phyloP scores from a whole-genome alignment of 2,888 invertebrate genomes.

The Drosophila fungiperda region DNA sequence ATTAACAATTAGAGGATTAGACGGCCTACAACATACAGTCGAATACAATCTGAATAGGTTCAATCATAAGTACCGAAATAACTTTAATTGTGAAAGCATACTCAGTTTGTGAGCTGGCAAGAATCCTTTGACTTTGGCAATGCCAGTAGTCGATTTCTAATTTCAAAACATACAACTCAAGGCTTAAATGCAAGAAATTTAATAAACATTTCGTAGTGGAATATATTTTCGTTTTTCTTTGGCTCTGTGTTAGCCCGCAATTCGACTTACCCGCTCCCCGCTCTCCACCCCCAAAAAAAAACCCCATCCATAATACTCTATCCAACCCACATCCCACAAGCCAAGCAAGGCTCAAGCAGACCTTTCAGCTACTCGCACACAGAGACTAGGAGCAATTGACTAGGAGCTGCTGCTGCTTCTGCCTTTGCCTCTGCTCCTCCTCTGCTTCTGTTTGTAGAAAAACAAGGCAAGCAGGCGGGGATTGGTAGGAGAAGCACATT shows the following conservation, averaged over 20 bases:
- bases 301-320: conserved; percentile 2
- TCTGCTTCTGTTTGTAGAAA: conserved; percentile 68
- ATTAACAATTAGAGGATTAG: background rate
- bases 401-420: conserved; percentile 47
- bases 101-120: conserved; percentile 4
- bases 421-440: conserved; percentile 28
- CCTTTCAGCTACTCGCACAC: conserved; percentile 33
- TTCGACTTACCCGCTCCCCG: background rate
- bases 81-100: conserved; percentile 35
- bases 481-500: conserved; percentile 63
- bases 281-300: background rate
- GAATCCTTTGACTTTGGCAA: conserved; percentile 41
- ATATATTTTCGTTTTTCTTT: conserved; percentile 62
- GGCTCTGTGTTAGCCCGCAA: conserved; percentile 29
- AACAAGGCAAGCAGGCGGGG: conserved; percentile 64
- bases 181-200: conserved; percentile 80
- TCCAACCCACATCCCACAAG: conserved; percentile 41
- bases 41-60: conserved; percentile 32
- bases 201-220: conserved; percentile 77
- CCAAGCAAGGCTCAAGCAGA: conserved; percentile 47
- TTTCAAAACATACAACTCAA: conserved; percentile 53
- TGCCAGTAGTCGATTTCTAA: conserved; percentile 58
- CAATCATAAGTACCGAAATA: conserved; percentile 50
- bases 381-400: conserved; percentile 60
- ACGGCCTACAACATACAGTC: background rate